Base-by-base conservation (phyloP, 1,140 invertebrate genomes). In the Cecropterus lyciades region DNA sequence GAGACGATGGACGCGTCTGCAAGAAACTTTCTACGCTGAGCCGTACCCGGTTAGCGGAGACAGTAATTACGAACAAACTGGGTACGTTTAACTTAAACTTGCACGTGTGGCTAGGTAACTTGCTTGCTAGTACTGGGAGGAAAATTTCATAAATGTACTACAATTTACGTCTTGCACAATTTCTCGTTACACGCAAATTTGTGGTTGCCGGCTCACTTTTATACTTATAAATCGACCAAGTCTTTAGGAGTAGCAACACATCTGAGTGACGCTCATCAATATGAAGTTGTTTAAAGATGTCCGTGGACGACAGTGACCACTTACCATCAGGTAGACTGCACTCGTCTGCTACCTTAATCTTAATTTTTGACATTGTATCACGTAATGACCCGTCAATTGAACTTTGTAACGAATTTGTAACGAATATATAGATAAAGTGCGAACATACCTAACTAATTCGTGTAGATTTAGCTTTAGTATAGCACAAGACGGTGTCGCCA, bases 1-100 rank as follows among this genome's bases (percentile, higher is more conserved):
- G 69, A 62, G 63, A 55, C 68, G 67, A 75, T 67, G 67, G 59
- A 65, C 65, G 65, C 56, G 70, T 67, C 57, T 56, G 49, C 51
- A 33, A 51, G 45, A 62, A 65, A 64, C 52, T 71, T 75, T 69
- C 64, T 67, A 67, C 40, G 56, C 27, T 16, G 17, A 48, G 51
- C 59, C 60, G 20, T 62, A 60, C 65, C 67, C 27, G 24, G 57
- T 37, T 60, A 60, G 20, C 45, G 30, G 51, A 60, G 56, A 60
- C 56, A 60, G 56, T 60, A 60, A 60, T 60, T 60, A 60, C 57
- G 57, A 49, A 49, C 57, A 60, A 48, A 60, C 57, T 60, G 49
- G 43, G 27, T 60, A 60, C 43, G 14, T 48, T 33, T 16, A 37
- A 48, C 43, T 60, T 37, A 60, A 60, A 60, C 43, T 60, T 60